These are phyloP conservation scores for Cheiracanthium punctorium DNA, from an alignment of 2,888 invertebrate species.

Conservation along the genomic window DNA sequence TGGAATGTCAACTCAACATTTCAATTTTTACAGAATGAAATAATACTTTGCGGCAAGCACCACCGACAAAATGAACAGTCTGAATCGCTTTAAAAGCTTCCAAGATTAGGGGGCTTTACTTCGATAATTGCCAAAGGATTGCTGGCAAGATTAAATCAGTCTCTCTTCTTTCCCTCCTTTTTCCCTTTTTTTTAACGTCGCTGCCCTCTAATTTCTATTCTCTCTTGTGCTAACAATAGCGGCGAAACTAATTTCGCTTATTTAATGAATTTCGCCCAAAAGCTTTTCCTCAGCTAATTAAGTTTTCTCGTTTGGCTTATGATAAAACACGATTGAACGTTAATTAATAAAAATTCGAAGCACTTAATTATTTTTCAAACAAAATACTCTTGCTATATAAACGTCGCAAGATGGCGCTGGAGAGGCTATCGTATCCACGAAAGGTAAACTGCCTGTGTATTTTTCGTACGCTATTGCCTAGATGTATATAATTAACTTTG, in stretches of 20 bases:
- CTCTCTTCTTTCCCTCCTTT: no score
- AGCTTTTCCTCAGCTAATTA: constrained; percentile 67
- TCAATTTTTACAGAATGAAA: constrained; percentile 48
- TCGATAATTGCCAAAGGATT: constrained; percentile 60
- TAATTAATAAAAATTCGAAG: constrained; percentile 69
- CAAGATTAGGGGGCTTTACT: constrained; percentile 65
- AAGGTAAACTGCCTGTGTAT: constrained; percentile 22
- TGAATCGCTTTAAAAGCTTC: constrained; percentile 67
- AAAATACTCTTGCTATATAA: constrained; percentile 27
- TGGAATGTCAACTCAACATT: constrained; percentile 60
- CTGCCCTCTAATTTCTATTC: constrained; percentile 52
- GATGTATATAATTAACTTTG: constrained; percentile 61
- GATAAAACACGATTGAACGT: constrained; percentile 70
- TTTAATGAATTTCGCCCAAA: constrained; percentile 68
- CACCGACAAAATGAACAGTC: constrained; percentile 52
- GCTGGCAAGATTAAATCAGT: constrained; percentile 64
- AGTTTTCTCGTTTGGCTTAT: constrained; percentile 69
- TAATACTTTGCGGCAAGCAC: constrained; percentile 42
- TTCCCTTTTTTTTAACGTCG: constrained; percentile 27
- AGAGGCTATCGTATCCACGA: constrained; percentile 3
- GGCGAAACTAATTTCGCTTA: constrained; percentile 68
- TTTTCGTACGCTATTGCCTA: constrained; percentile 42
- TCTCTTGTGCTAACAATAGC: constrained; percentile 64
- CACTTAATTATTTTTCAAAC: constrained; percentile 67
- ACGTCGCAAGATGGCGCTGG: constrained; percentile 24